Evolutionary conservation across 2,113 vertebrate genomes (phyloP), one percentile per base, ranked within the genome.

Genomic region (Larimichthys crocea): DNA sequence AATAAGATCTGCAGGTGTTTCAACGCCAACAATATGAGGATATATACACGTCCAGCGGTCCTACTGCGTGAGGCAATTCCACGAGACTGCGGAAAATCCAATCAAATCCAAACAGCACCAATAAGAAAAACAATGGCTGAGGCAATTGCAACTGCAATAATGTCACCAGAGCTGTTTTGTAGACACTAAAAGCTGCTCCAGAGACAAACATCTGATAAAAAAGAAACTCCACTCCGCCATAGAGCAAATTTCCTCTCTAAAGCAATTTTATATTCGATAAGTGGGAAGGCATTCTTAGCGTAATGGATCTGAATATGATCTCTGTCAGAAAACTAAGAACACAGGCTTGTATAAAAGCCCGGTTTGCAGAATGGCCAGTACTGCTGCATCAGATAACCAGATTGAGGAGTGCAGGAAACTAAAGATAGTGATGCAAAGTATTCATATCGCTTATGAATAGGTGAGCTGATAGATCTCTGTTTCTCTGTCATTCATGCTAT

Each of bases 221-320:
- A 91, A 92, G 84, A 92, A 93, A 92, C 86, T 93, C 90, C 91
- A 90, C 92, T 92, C 88, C 55, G 46, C 89, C 86, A 84, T 83
- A 69, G 86, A 95, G 89, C 92, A 92, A 92, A 94, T 94, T 93
- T 94, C 92, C 94, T 93, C 92, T 94, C 91, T 92, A 92, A 94
- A 95, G 93, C 91, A 90, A 93, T 94, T 95, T 94, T 94, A 91
- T 89, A 92, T 93, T 92, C 86, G 92, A 95, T 95, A 94, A 95
- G 92, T 93, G 92, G 94, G 91, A 91, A 88, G 87, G 88, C 91
- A 93, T 95, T 94, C 88, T 93, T 92, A 85, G 85, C 26, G 86
- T 95, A 95, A 95, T 95, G 92, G 93, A 91, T 93, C 85, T 88
- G 93, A 95, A 95, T 93, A 93, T 93, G 94, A 94, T 94, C 93